Evolutionary conservation across 2,113 vertebrate genomes (phyloP).

Genomic region (Nannobrachium achirus): DNA sequence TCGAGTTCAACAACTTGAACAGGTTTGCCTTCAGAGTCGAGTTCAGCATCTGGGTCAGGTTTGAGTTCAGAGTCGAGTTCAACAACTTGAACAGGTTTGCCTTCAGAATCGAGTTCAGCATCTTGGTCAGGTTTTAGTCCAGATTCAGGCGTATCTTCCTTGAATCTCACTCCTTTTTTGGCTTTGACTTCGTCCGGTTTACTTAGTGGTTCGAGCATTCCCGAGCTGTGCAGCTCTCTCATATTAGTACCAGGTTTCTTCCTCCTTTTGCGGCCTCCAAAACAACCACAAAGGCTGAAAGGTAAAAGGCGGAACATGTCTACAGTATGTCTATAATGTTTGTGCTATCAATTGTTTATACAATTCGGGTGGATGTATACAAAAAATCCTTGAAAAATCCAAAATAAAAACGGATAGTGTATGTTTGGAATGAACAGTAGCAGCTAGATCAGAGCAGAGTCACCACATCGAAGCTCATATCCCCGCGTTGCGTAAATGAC

Average conservation of each 20-base stretch:
- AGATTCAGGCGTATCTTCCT: slow-evolving; percentile 1
- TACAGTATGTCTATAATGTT: not conserved
- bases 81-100: not conserved
- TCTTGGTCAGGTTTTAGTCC: not conserved
- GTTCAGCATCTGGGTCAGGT: not conserved
- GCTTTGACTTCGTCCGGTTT: not conserved
- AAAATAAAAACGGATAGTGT: not conserved
- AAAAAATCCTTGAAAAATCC: slow-evolving; percentile 7
- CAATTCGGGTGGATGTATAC: slow-evolving; percentile 8
- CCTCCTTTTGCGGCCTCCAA: slow-evolving; percentile 29
- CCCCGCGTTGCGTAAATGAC: not conserved
- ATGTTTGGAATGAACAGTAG: not conserved
- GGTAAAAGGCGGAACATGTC: slow-evolving; percentile 37
- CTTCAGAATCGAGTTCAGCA: not conserved
- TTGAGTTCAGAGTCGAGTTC: too few relatives aligned
- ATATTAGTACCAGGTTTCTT: slow-evolving; percentile 43
- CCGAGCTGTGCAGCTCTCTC: slow-evolving; percentile 17
- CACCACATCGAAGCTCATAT: not conserved
- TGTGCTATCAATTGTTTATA: not conserved
- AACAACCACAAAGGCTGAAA: slow-evolving; percentile 38
- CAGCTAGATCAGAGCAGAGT: not conserved
- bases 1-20: not conserved
- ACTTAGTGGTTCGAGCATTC: slow-evolving; percentile 22
- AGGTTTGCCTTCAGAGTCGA: not conserved
- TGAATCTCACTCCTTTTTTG: slow-evolving; percentile 23